Evolutionary conservation across 2,113 vertebrate species (phyloP).

Genomic region (Penelope pileata): DNA sequence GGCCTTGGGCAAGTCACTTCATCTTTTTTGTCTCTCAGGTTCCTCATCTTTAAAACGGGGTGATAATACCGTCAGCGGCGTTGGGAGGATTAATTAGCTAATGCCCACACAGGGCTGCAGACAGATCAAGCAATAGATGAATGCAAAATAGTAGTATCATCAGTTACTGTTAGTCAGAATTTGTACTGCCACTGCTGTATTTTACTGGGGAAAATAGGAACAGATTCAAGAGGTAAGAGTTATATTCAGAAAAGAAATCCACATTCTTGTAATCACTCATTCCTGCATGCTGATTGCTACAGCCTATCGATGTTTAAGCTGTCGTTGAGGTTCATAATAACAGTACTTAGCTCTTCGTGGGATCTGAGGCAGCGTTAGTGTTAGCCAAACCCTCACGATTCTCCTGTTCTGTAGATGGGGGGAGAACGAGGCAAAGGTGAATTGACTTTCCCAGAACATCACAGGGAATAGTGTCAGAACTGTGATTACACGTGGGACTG

Average conservation of each 20-base stretch:
- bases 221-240: not conserved
- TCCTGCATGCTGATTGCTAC: conserved; percentile 15
- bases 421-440: not conserved
- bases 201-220: not conserved
- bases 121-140: conserved; percentile 37
- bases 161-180: conserved; percentile 63
- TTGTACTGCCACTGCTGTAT: conserved; percentile 35
- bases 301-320: conserved; percentile 35
- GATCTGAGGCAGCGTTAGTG: not conserved
- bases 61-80: conserved; percentile 43
- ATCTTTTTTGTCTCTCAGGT: conserved; percentile 36
- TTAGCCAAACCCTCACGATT: conserved; percentile 17
- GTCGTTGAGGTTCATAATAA: conserved; percentile 5
- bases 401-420: not conserved
- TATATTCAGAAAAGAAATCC: not conserved
- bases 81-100: conserved; percentile 52
- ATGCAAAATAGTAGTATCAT: conserved; percentile 36
- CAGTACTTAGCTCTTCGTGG: not conserved
- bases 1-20: conserved; percentile 48
- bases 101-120: conserved; percentile 47
- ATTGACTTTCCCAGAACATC: not conserved
- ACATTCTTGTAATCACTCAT: not conserved
- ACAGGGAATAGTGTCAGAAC: not conserved
- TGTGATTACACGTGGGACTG: not conserved
- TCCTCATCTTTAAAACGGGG: conserved; percentile 20